A percentile compares a stretch with the other conserved stretches of the same genome.
Evolutionary conservation across 1,140 invertebrate species (phyloP).

Genomic region (Antheraea mylitta): DNA sequence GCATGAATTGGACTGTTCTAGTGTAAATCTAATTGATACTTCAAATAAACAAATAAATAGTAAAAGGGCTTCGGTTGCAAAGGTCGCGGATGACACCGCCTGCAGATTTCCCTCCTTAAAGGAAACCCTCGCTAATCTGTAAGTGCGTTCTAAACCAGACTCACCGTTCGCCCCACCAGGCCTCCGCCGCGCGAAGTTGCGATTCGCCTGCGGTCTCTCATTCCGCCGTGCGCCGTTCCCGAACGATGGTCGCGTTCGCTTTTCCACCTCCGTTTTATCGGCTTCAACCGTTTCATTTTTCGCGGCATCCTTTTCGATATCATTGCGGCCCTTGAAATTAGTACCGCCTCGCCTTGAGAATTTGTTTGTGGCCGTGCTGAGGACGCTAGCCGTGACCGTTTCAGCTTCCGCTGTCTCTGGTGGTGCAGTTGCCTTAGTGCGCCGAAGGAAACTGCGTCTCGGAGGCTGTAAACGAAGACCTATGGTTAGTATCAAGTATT

Average conservation of each 20-base stretch:
- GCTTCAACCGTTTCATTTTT: conserved; percentile 36
- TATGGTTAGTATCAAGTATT: conserved; percentile 45
- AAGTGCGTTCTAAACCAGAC: conserved; percentile 45
- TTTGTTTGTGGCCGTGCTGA: conserved; percentile 50
- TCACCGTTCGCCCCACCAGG: conserved; percentile 65
- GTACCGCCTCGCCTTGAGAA: conserved; percentile 50
- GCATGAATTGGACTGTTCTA: no score
- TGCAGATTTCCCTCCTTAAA: neutral
- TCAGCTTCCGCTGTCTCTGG: conserved; percentile 47
- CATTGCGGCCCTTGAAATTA: conserved; percentile 61
- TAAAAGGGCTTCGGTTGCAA: neutral
- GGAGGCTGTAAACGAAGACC: conserved; percentile 47
- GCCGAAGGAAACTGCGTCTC: conserved; percentile 53
- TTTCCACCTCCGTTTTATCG: conserved; percentile 28
- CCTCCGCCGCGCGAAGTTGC: conserved; percentile 53
- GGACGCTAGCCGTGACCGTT: conserved; percentile 23
- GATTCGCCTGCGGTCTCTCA: conserved; percentile 48
- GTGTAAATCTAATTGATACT: no score
- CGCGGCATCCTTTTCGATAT: conserved; percentile 38
- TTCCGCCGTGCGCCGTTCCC: conserved; percentile 42
- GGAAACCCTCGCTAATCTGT: neutral
- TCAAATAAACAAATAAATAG: neutral
- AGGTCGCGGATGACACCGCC: neutral
- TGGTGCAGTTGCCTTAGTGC: conserved; percentile 55
- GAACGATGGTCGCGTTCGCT: conserved; percentile 42